Evolutionary conservation across 2,113 vertebrate species (phyloP).

Genomic region (Xenus cinereus): DNA sequence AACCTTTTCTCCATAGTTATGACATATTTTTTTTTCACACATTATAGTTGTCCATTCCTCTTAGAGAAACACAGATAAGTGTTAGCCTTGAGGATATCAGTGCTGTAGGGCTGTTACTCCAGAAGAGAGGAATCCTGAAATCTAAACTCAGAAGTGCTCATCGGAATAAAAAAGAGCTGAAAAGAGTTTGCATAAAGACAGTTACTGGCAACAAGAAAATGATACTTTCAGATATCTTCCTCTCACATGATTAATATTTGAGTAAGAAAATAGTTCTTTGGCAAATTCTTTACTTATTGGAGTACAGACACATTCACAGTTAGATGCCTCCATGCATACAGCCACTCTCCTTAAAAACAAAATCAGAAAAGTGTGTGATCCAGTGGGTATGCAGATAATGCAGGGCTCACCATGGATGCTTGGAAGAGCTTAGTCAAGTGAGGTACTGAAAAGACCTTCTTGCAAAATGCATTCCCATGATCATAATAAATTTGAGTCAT

Average conservation of each 20-base stretch:
- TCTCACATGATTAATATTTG: constrained; percentile 31
- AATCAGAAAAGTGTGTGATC: not conserved
- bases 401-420: not conserved
- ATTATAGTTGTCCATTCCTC: not conserved
- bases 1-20: not conserved
- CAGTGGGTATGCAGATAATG: not conserved
- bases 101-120: not conserved
- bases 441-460: not conserved
- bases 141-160: not conserved
- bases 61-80: not conserved
- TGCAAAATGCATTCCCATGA: not conserved
- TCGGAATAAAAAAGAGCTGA: not conserved
- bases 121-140: not conserved
- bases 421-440: not conserved
- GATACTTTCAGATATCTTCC: not conserved
- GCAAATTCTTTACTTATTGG: constrained; percentile 25
- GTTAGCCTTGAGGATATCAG: not conserved
- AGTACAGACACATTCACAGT: not conserved
- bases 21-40: not conserved
- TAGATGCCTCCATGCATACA: not conserved
- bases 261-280: constrained; percentile 7
- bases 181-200: constrained; percentile 4
- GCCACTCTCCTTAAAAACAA: not conserved
- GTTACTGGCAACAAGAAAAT: constrained; percentile 22
- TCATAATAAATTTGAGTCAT: not conserved